phyloP scores from a whole-genome alignment of 1,140 invertebrate genomes.

The Papilio glaucus region DNA sequence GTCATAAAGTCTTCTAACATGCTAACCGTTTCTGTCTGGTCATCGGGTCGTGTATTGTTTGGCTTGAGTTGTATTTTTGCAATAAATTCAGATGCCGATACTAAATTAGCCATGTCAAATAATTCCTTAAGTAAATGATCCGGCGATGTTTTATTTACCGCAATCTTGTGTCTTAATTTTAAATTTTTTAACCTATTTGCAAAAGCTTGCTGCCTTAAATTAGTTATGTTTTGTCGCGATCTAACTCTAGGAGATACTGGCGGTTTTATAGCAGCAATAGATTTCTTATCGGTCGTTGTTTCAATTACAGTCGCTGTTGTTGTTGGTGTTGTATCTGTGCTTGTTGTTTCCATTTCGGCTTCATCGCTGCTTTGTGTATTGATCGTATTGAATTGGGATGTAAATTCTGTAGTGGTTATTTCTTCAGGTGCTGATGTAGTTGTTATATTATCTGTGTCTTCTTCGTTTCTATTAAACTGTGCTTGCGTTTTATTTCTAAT shows the following conservation, averaged over 20 bases:
- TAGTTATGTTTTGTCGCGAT: constrained; percentile 48
- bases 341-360: constrained; percentile 39
- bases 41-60: constrained; percentile 44
- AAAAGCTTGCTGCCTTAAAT: constrained; percentile 58
- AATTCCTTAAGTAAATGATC: constrained; percentile 56
- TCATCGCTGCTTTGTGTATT: constrained; percentile 44
- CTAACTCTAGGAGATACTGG: constrained; percentile 43
- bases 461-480: constrained; percentile 39
- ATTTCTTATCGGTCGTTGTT: constrained; percentile 38
- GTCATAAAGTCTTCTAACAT: constrained; percentile 57
- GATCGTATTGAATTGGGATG: constrained; percentile 36
- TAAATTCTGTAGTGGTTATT: constrained; percentile 46
- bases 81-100: constrained; percentile 69
- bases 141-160: constrained; percentile 55
- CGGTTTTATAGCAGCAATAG: constrained; percentile 47
- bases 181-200: constrained; percentile 69
- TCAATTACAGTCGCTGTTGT: constrained; percentile 36
- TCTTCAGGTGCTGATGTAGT: constrained; percentile 51
- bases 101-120: constrained; percentile 57
- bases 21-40: not conserved
- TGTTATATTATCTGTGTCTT: constrained; percentile 35
- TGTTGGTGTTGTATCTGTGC: constrained; percentile 34
- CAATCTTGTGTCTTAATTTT: constrained; percentile 58
- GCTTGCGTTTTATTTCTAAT: constrained; percentile 46
- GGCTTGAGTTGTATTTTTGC: constrained; percentile 56